Conservation (phyloP, 2,888 invertebrate species). For the Chymomyza procnemis region DNA sequence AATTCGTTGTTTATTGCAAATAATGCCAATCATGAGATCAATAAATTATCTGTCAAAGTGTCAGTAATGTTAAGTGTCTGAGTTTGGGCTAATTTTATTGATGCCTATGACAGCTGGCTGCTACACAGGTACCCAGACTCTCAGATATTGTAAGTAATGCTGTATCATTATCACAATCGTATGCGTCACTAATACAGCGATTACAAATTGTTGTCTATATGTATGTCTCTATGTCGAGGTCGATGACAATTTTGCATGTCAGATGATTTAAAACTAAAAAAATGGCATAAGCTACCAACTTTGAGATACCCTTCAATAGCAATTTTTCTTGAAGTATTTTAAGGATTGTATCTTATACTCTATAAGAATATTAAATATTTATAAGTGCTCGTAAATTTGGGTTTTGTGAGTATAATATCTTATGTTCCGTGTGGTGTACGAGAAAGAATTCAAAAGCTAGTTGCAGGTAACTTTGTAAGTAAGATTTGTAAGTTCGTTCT, state of each 20-base stretch:
- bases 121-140: background rate
- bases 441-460: too few species aligned
- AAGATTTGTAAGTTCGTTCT: too few species aligned
- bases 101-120: conserved; percentile 17
- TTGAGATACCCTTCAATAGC: background rate
- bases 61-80: conserved; percentile 55
- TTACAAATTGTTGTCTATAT: conserved; percentile 49
- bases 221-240: background rate
- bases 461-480: too few species aligned
- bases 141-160: conserved; percentile 20
- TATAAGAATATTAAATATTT: too few species aligned
- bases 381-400: too few species aligned
- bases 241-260: background rate
- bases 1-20: too few species aligned
- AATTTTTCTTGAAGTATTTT: too few species aligned
- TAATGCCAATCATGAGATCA: background rate
- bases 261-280: background rate
- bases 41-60: conserved; percentile 63
- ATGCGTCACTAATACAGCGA: conserved; percentile 39
- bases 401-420: too few species aligned
- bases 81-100: conserved; percentile 40
- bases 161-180: conserved; percentile 47
- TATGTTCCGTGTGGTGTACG: too few species aligned
- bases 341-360: too few species aligned
- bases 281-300: background rate